Evolutionary conservation across 2,113 vertebrate species (phyloP).

Genomic region (Sus scrofa): DNA sequence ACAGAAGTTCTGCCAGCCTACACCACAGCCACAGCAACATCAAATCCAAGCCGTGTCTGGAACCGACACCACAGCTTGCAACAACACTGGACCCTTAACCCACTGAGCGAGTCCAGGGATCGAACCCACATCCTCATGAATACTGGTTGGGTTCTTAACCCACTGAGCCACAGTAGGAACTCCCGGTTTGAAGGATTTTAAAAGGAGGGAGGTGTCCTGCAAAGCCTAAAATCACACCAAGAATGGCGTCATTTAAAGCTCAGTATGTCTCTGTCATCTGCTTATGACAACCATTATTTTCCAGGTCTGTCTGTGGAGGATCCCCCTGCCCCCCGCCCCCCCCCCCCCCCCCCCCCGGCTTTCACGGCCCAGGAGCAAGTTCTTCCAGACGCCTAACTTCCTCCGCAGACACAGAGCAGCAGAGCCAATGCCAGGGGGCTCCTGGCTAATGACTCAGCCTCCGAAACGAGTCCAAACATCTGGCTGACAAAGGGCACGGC

Average conservation of each 20-base stretch:
- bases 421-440: neutral
- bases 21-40: no score
- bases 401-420: neutral
- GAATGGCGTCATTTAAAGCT: neutral
- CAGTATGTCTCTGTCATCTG: neutral
- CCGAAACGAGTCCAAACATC: constrained; percentile 38
- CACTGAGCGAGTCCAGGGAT: no score
- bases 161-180: no score
- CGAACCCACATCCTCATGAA: no score
- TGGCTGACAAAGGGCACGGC: constrained; percentile 72
- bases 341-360: fast-evolving
- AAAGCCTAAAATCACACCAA: neutral
- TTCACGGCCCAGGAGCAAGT: neutral
- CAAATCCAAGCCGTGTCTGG: no score
- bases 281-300: neutral
- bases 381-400: neutral
- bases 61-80: no score
- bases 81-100: no score
- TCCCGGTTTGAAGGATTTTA: neutral
- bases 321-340: neutral
- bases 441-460: constrained; percentile 29
- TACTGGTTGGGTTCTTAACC: no score
- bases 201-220: neutral
- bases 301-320: neutral
- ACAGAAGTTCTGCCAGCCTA: no score